These are phyloP conservation scores for Denticeps clupeoides DNA, from an alignment of 2,797 vertebrate genomes.

Conservation along the genomic window DNA sequence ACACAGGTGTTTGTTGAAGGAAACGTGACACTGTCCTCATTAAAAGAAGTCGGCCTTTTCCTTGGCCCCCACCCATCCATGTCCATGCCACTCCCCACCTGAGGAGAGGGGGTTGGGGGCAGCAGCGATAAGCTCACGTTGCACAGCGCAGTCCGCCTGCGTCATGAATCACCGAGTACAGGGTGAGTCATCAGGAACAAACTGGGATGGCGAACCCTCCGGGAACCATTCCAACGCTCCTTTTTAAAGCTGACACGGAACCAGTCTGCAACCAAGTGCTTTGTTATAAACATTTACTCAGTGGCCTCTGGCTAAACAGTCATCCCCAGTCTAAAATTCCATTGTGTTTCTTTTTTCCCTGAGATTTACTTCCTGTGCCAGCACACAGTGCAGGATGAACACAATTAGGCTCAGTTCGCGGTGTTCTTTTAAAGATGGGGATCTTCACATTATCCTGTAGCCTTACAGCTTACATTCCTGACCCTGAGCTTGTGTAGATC, in stretches of 20 bases:
- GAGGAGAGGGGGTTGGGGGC: constrained; percentile 23
- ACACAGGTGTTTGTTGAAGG: constrained; percentile 44
- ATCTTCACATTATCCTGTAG: no score
- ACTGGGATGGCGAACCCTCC: constrained; percentile 29
- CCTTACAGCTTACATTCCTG: no score
- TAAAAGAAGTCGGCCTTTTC: constrained; percentile 39
- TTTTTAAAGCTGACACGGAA: background rate
- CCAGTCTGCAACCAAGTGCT: background rate
- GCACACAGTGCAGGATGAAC: constrained; percentile 22
- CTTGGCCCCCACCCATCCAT: background rate
- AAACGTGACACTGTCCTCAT: constrained; percentile 35
- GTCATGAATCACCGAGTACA: constrained; percentile 34
- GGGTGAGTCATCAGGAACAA: constrained; percentile 35
- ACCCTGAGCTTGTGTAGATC: background rate
- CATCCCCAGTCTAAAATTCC: no score
- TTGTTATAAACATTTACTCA: no score
- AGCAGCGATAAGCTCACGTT: constrained; percentile 42
- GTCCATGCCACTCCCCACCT: background rate
- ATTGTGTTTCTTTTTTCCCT: background rate
- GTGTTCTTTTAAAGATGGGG: constrained; percentile 25
- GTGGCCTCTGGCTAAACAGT: no score
- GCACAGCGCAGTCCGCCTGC: constrained; percentile 14
- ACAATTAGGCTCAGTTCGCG: constrained; percentile 31
- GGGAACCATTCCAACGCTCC: no score
- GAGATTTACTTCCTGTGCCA: background rate